Evolutionary conservation across 2,113 vertebrate species (phyloP), one percentile per base, ranked within the genome.

Genomic region (Eretmochelys imbricata): DNA sequence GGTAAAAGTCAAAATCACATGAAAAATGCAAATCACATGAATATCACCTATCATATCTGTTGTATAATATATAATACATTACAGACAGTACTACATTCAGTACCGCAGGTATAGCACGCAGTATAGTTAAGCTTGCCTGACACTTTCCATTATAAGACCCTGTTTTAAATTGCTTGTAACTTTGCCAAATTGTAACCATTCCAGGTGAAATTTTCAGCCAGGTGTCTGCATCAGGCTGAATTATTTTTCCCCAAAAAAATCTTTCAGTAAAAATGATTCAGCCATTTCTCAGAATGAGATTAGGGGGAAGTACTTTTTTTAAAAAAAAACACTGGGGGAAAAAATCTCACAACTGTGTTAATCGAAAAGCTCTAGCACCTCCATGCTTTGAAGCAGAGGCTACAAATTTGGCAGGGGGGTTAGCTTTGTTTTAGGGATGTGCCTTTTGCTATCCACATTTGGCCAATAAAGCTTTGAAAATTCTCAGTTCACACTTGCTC

Each of bases 31-130:
- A 69, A 10, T 16, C 16, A n/a, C 17, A 38, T 38, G 19, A 38
- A 22, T 72, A 72, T 22, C 65, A 72, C 35, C 65, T 2, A 17
- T 69, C 35, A 38, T 38, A n/a, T n/a, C 19, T 72, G 35, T 72
- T 72, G n/a, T 69, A 17, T 38, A n/a, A 59, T 29, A 59, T 31
- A 62, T 14, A 62, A 38, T 19, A 72, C 19, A 10, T 38, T 72
- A 72, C n/a, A 38, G n/a, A 72, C 19, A 72, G 49, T 0, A 2
- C 55, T 79, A 4, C n/a, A 1, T 12, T 8, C n/a, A 31, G 46
- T 0, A 20, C 38, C 17, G 76, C 20, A 31, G 80, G 5, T 5
- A 29, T 0, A 27, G 12, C 72, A 3, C 0, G 0, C 54, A 62
- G 62, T n/a, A 72, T 38, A 72, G 35, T 72, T 38, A 72, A 38